Percentiles rank a stretch among this genome's conserved stretches.
phyloP scores from a whole-genome alignment of 2,113 vertebrate genomes.

The Tetrao urogallus region DNA sequence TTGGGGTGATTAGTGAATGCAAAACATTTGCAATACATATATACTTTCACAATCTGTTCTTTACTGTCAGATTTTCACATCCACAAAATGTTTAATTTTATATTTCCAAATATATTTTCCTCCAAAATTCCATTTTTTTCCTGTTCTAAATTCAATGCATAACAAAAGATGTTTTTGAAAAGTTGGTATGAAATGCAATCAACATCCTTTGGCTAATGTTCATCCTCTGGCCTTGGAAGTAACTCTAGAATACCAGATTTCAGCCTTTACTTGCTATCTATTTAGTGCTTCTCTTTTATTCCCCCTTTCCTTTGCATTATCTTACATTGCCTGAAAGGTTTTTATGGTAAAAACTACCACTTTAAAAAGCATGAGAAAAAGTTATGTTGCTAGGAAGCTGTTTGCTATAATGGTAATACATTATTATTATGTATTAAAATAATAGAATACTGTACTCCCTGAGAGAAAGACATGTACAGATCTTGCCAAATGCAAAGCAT shows the following conservation, averaged over 20 bases:
- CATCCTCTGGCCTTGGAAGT: background rate
- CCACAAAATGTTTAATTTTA: background rate
- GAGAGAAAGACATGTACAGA: background rate
- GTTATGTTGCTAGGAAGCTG: background rate
- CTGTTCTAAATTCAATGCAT: background rate
- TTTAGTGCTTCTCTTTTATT: background rate
- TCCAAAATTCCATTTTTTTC: background rate
- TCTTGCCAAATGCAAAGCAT: background rate
- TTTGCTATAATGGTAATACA: background rate
- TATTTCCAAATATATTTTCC: background rate
- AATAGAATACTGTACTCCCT: background rate
- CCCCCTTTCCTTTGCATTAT: background rate
- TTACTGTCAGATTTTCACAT: background rate
- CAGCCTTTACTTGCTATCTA: background rate
- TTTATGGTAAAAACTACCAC: background rate
- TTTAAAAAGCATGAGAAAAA: background rate
- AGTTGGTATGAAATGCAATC: background rate
- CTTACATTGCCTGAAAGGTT: background rate
- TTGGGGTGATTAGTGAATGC: background rate
- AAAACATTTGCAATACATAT: background rate
- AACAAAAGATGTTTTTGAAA: background rate
- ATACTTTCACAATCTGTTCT: background rate
- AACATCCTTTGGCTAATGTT: background rate
- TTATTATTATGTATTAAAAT: background rate
- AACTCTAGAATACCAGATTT: background rate